A percentile compares a stretch with the other conserved stretches of the same genome.
Conservation (phyloP, 1,140 invertebrate genomes). For the Drosophila repleta region DNA sequence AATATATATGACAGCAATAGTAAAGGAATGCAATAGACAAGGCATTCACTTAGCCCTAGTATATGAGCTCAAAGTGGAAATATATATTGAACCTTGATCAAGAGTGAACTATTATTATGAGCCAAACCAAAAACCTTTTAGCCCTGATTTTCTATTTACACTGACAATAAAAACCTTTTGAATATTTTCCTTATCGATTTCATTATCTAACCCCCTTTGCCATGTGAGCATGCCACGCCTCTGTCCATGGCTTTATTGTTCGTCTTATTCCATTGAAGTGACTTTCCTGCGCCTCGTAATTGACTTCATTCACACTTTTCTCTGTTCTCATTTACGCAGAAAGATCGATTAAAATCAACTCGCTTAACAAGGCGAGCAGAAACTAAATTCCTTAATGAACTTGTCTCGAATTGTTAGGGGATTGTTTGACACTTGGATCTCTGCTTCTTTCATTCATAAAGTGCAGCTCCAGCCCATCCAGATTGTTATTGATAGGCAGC, state of each 20-base stretch:
- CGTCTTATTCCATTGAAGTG: conserved; percentile 53
- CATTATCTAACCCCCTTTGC: neutral
- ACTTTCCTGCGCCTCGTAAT: conserved; percentile 49
- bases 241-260: conserved; percentile 19
- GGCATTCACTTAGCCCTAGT: too few relatives aligned
- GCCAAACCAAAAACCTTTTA: too few relatives aligned
- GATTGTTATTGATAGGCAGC: conserved; percentile 75
- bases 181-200: neutral
- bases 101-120: too few relatives aligned
- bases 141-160: too few relatives aligned
- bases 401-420: conserved; percentile 47
- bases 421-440: conserved; percentile 45
- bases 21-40: too few relatives aligned
- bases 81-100: too few relatives aligned
- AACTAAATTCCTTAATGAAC: conserved; percentile 64
- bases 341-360: conserved; percentile 69
- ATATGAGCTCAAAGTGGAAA: too few relatives aligned
- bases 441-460: conserved; percentile 47
- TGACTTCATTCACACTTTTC: conserved; percentile 73
- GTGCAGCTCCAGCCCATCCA: conserved; percentile 28
- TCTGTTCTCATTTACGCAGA: conserved; percentile 43
- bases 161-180: neutral
- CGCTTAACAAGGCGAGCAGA: conserved; percentile 13
- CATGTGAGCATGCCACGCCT: neutral
- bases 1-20: neutral